Conservation (phyloP, 2,888 invertebrate genomes). For the Hemithea aestivaria region DNA sequence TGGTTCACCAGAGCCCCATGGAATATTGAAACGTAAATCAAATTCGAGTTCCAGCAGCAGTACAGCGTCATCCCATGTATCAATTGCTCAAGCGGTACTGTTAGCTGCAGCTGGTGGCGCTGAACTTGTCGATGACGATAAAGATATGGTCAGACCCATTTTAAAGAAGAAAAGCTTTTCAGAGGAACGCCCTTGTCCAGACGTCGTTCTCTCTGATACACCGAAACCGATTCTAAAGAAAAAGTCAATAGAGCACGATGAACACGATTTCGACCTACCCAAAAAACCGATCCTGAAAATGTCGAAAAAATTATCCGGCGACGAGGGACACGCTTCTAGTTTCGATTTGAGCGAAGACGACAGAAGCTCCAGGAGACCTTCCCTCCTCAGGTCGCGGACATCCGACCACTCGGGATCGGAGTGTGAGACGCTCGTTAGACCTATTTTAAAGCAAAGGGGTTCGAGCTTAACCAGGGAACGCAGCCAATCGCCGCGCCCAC, state of each 20-base stretch:
- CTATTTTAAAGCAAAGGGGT: constrained; percentile 82
- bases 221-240: constrained; percentile 92
- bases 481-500: constrained; percentile 81
- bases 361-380: constrained; percentile 77
- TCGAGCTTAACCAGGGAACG: constrained; percentile 80
- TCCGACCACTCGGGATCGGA: constrained; percentile 77
- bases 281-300: constrained; percentile 88
- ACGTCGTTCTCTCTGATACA: constrained; percentile 63
- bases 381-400: constrained; percentile 75
- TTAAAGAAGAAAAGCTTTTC: constrained; percentile 90
- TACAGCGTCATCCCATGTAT: constrained; percentile 82
- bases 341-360: constrained; percentile 77
- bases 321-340: constrained; percentile 78
- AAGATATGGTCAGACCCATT: constrained; percentile 85
- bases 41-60: constrained; percentile 84
- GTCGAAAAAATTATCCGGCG: constrained; percentile 82
- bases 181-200: constrained; percentile 81
- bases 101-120: constrained; percentile 82
- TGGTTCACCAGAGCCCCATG: constrained; percentile 84
- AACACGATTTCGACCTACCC: constrained; percentile 84
- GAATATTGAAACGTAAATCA: constrained; percentile 89
- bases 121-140: constrained; percentile 75
- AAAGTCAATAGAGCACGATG: constrained; percentile 88
- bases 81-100: constrained; percentile 83
- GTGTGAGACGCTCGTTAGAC: constrained; percentile 78